Base-by-base conservation (phyloP, 1,140 invertebrate species). In the Bicyclus anynana region DNA sequence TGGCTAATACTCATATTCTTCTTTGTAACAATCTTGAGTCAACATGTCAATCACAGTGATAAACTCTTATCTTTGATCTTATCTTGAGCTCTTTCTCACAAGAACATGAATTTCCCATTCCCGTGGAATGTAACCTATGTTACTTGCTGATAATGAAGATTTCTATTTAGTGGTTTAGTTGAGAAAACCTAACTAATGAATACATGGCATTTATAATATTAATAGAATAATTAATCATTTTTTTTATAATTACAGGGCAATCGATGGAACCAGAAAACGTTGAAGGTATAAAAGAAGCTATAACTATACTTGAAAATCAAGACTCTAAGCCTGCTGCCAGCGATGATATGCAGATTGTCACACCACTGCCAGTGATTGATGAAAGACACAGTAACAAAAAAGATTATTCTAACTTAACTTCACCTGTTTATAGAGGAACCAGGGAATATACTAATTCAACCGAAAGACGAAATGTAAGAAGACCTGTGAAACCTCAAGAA, bases 241-340 rank as follows among this genome's bases (percentile, higher is more conserved):
- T 14, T 46, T 26, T 33, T 33, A 17, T 10, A 48, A 47, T 29
- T 35, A 14, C 77, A 80, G 84, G 73, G 38, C 80, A 64, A 35
- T 64, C 72, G 18, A 62, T 67, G 35, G 85, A 84, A 33, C 83
- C 84, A 26, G 89, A 89, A 77, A 86, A 89, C 23, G 76, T 78
- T 14, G 74, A 80, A 27, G 87, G 87, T 7, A 77, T 90, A 5
- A 88, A 87, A 72, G 80, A 89, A 67, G 89, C 89, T 13, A 87
- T 90, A 35, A 74, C 81, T 21, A 89, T 90, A 47, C 63, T 90
- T 44, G 83, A 87, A 67, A 84, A 83, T 50, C 87, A 89, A 62
- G 76, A 88, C 17, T 53, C 51, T 0, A 71, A 67, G 33, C 48
- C 73, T 46, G 56, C 58, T 7, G 53, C 50, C 5, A 59, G 57